phyloP scores from a whole-genome alignment of 2,113 vertebrate species.

The Tupaia tana region DNA sequence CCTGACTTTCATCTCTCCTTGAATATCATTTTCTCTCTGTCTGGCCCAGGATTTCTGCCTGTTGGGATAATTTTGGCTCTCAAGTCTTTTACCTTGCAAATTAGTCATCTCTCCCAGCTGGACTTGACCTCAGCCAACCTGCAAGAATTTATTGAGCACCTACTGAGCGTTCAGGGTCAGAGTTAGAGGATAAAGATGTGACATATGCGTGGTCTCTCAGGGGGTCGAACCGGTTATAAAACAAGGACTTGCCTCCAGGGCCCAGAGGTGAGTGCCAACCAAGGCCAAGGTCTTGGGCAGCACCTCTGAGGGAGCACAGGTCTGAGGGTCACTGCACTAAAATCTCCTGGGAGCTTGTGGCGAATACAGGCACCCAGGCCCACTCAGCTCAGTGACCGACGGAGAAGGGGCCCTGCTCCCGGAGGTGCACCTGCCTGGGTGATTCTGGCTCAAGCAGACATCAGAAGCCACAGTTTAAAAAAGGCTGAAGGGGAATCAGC shows the following conservation, averaged over 20 bases:
- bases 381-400: background rate
- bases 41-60: background rate
- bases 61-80: background rate
- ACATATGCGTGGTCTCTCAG: background rate
- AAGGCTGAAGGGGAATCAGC: background rate
- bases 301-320: background rate
- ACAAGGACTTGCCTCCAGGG: background rate
- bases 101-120: conserved; percentile 28
- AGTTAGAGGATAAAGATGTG: background rate
- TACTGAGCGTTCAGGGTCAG: background rate
- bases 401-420: background rate
- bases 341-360: background rate
- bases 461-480: background rate
- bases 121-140: conserved; percentile 21
- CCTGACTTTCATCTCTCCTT: conserved; percentile 57
- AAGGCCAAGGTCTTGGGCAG: background rate
- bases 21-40: background rate
- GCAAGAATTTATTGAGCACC: background rate
- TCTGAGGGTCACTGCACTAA: background rate
- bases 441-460: background rate
- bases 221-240: background rate
- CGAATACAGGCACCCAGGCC: background rate
- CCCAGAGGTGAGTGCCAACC: background rate
- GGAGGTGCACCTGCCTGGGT: background rate
- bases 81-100: conserved; percentile 8